Evolutionary conservation across 2,797 vertebrate genomes (phyloP).

Genomic region (Heteromormyrus szaboi): DNA sequence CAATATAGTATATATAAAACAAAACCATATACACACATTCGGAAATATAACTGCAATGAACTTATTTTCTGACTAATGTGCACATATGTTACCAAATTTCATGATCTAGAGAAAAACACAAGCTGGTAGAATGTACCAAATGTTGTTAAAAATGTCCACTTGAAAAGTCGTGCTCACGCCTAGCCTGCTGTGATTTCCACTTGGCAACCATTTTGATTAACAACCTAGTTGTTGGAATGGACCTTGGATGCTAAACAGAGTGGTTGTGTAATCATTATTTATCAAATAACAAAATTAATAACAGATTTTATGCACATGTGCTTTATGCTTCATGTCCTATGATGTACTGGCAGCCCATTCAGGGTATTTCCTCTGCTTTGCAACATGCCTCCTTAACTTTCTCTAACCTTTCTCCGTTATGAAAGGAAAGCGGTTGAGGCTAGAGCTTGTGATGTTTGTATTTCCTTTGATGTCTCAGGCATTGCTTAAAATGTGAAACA

Average conservation of each 20-base stretch:
- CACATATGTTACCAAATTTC: not conserved
- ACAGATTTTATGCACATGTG: not conserved
- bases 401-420: not conserved
- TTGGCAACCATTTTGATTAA: not conserved
- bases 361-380: not conserved
- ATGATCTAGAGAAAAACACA: not conserved
- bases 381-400: not conserved
- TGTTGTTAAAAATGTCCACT: not conserved
- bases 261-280: not conserved
- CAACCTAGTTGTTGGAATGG: not conserved
- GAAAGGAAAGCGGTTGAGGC: not conserved
- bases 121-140: not conserved
- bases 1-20: not conserved
- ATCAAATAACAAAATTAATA: not conserved
- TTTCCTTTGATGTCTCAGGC: not conserved
- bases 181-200: not conserved
- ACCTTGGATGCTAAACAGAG: not conserved
- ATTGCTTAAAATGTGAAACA: not conserved
- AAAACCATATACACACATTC: not conserved
- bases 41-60: not conserved
- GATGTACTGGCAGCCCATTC: not conserved
- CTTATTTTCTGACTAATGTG: not conserved
- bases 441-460: not conserved
- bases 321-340: not conserved
- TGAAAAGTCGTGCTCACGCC: not conserved